Base-by-base conservation (phyloP, 2,113 vertebrate genomes). In the Pelmatolapia mariae region DNA sequence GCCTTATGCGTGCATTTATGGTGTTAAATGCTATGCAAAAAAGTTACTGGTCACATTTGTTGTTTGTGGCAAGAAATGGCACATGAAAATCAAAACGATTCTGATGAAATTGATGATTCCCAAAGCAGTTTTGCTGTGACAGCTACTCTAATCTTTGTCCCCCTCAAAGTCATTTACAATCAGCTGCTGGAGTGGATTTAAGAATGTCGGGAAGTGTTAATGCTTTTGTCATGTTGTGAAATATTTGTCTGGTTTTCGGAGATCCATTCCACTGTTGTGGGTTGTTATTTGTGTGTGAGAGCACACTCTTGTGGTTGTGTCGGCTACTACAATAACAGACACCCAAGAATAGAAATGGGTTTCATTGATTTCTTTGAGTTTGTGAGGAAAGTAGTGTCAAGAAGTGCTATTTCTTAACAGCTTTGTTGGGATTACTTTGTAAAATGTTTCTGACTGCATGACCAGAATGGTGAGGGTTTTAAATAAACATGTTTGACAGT, bases 231-330 rank as follows among this genome's bases (percentile, higher is more conserved):
- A 73, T 10, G 13, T 29, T 73, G 40, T 73, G 8, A 47, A 73
- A 47, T 73, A 73, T 47, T 73, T 73, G 8, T 3, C 15, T 47
- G 15, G 8, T 47, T 78, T 38, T 68, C 1, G 0, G 18, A 8
- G 3, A 50, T 13, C 31, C 56, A 63, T 26, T 5, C 5, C 10
- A 7, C 1, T 38, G 7, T 16, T 38, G 6, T 3, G 4, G 40
- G 22, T 10, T 16, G 31, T 47, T 68, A 31, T 57, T 19, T 61
- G 18, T 19, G 13, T 43, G 7, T 52, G n/a, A 45, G 63, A 57
- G 86, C 43, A 1, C 78, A 31, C 89, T 84, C 90, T 38, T 43
- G 83, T 90, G 89, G 89, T 40, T 22, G 3, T 38, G 11, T 18
- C 2, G 5, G 29, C 79, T 47, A 68, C 57, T 84, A 52, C 52